Percentiles rank a stretch among this genome's conserved stretches.
Evolutionary conservation across 2,888 invertebrate genomes (phyloP).

Genomic region (Pseudococcus longispinus): DNA sequence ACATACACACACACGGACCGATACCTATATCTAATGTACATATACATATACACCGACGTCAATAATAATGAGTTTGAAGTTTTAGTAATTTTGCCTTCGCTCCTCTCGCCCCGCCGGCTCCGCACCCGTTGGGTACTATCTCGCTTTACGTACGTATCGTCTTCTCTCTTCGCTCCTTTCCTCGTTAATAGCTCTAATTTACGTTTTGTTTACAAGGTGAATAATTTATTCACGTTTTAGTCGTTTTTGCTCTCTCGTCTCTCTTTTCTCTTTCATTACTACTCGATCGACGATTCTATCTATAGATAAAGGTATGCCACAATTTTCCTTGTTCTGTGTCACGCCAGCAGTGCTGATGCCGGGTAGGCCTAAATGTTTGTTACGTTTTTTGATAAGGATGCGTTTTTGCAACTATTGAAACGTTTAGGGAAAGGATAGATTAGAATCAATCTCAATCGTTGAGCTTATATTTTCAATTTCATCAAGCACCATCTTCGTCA

Average conservation of each 20-base stretch:
- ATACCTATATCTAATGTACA: not conserved
- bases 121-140: not conserved
- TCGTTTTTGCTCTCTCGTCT: not conserved
- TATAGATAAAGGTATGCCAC: not conserved
- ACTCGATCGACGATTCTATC: not conserved
- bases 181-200: constrained; percentile 49
- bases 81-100: not conserved
- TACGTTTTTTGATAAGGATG: too few species aligned
- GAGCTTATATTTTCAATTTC: too few species aligned
- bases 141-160: not conserved
- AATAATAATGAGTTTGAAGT: constrained; percentile 50
- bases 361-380: too few species aligned
- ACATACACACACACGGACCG: not conserved
- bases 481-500: too few species aligned
- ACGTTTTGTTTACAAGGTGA: constrained; percentile 52
- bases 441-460: too few species aligned
- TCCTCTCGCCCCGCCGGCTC: not conserved
- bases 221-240: constrained; percentile 42
- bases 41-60: not conserved
- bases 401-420: too few species aligned
- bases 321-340: not conserved
- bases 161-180: not conserved
- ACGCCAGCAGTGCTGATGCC: not conserved
- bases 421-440: too few species aligned
- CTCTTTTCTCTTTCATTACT: not conserved